Conservation (phyloP, 2,888 invertebrate genomes). For the Seira musarum region DNA sequence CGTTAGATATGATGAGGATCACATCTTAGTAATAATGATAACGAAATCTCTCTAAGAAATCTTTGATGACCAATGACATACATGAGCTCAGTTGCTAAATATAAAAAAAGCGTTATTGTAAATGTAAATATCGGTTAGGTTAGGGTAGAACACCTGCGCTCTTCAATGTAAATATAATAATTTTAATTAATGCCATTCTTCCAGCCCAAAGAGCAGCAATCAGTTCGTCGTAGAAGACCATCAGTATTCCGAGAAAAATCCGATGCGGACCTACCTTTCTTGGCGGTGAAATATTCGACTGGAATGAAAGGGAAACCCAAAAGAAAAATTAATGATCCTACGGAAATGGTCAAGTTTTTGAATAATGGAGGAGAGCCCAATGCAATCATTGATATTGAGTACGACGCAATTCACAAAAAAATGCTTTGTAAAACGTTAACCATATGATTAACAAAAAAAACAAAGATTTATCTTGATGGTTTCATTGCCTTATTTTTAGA, state of each 20-base stretch:
- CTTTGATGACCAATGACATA: too few species aligned
- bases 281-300: conserved; percentile 40
- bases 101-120: conserved; percentile 8
- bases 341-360: conserved; percentile 38
- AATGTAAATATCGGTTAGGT: not conserved
- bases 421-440: too few species aligned
- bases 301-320: conserved; percentile 26
- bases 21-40: too few species aligned
- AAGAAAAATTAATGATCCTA: conserved; percentile 43
- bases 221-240: conserved; percentile 22
- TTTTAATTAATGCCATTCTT: not conserved
- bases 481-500: conserved; percentile 27
- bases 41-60: too few species aligned
- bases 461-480: too few species aligned
- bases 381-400: conserved; percentile 49
- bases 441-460: too few species aligned
- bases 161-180: not conserved
- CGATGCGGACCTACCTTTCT: conserved; percentile 50
- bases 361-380: conserved; percentile 18
- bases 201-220: conserved; percentile 24
- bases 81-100: too few species aligned
- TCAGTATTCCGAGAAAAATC: conserved; percentile 56
- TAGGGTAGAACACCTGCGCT: not conserved
- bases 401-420: conserved; percentile 11
- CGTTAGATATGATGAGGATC: too few species aligned